Percentiles rank a stretch among this genome's conserved stretches.
Conservation (phyloP, 2,888 invertebrate genomes). For the Amphipoea lucens region DNA sequence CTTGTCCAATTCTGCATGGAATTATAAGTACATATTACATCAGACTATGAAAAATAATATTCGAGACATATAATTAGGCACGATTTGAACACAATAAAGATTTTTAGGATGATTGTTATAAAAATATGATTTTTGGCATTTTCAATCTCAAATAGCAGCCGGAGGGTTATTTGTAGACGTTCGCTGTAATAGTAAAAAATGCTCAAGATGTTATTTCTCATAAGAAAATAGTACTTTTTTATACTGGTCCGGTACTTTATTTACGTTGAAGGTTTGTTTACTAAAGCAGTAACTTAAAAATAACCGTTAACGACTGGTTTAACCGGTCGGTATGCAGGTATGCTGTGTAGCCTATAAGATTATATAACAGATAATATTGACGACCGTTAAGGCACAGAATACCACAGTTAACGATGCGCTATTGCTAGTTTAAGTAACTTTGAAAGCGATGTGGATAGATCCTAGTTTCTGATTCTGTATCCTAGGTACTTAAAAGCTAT, state of each 20-base stretch:
- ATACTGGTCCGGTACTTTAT: too few relatives aligned
- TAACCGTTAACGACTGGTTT: constrained; percentile 24
- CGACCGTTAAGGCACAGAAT: background rate
- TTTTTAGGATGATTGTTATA: too few relatives aligned
- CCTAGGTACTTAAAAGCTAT: background rate
- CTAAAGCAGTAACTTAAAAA: background rate
- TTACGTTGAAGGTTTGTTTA: constrained; percentile 25
- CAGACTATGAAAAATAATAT: too few relatives aligned
- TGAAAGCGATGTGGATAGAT: background rate
- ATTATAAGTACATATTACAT: background rate
- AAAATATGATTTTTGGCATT: too few relatives aligned
- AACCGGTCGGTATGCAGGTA: constrained; percentile 26
- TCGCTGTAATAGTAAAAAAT: too few relatives aligned
- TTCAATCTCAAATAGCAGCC: too few relatives aligned
- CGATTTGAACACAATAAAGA: too few relatives aligned
- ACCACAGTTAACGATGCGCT: constrained; percentile 1
- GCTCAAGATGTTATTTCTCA: too few relatives aligned
- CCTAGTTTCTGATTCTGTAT: background rate
- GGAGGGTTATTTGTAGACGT: too few relatives aligned
- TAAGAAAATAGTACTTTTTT: too few relatives aligned
- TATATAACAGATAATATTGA: constrained; percentile 45
- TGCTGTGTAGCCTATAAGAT: constrained; percentile 31
- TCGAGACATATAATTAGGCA: too few relatives aligned
- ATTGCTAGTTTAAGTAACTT: background rate
- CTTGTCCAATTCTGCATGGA: constrained; percentile 25